Evolutionary conservation across 1,140 invertebrate species (phyloP).

Genomic region (Hycleus cichorii): DNA sequence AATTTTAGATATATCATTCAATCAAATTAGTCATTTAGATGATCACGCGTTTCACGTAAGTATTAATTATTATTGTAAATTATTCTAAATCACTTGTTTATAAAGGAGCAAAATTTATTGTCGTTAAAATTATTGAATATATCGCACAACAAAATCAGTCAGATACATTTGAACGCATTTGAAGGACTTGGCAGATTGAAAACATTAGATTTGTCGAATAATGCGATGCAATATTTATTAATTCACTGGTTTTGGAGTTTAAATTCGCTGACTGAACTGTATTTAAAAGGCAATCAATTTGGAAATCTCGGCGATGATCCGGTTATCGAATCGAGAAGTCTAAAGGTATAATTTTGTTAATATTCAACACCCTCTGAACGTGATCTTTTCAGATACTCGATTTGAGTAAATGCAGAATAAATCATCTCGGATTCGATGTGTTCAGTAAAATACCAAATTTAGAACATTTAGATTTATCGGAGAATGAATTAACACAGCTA

Average conservation of each 20-base stretch:
- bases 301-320: constrained; percentile 17
- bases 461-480: constrained; percentile 44
- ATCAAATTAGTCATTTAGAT: constrained; percentile 45
- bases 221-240: constrained; percentile 25
- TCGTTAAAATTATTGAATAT: constrained; percentile 28
- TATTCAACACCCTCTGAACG: not conserved
- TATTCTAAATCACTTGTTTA: constrained; percentile 5
- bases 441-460: constrained; percentile 45
- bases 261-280: constrained; percentile 20
- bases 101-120: constrained; percentile 23
- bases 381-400: constrained; percentile 44
- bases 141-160: constrained; percentile 24
- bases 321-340: constrained; percentile 12
- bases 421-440: constrained; percentile 39
- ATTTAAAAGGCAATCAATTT: constrained; percentile 28
- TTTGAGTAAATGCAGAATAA: constrained; percentile 45
- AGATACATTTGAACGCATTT: constrained; percentile 29
- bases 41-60: constrained; percentile 47
- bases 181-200: constrained; percentile 22
- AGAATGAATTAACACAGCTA: constrained; percentile 45
- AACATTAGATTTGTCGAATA: constrained; percentile 30
- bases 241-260: constrained; percentile 24
- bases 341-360: constrained; percentile 15
- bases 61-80: not conserved
- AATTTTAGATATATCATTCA: constrained; percentile 44